These are phyloP conservation scores for Cynopterus brachyotis DNA, from an alignment of 2,113 vertebrate species.

Conservation along the genomic window DNA sequence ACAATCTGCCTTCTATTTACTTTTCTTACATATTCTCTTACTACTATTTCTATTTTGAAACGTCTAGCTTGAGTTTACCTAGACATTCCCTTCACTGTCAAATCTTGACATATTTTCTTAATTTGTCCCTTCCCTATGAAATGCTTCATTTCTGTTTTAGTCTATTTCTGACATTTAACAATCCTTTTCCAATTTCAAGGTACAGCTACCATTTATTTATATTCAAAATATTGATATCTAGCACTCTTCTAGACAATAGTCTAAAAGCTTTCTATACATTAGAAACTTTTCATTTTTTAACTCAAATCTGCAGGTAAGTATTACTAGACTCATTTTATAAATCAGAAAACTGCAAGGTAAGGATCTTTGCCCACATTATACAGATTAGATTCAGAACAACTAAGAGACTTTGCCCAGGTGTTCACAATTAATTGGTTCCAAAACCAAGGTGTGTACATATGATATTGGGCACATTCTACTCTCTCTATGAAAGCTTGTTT, in stretches of 20 bases:
- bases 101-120: neutral
- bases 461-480: rapidly evolving
- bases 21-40: neutral
- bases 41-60: neutral
- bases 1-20: neutral
- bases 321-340: neutral
- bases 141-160: neutral
- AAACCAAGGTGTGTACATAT: neutral
- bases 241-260: neutral
- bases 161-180: neutral
- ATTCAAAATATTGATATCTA: neutral
- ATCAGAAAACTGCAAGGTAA: neutral
- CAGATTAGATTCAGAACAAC: neutral
- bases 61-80: neutral
- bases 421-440: neutral
- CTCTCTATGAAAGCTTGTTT: neutral
- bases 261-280: neutral
- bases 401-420: neutral
- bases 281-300: neutral
- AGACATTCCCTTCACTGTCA: neutral
- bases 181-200: neutral
- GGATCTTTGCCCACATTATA: neutral
- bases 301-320: neutral
- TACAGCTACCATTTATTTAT: neutral
- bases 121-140: neutral